phyloP scores from a whole-genome alignment of 1,140 invertebrate species.

The Neoseiulus cucumeris region DNA sequence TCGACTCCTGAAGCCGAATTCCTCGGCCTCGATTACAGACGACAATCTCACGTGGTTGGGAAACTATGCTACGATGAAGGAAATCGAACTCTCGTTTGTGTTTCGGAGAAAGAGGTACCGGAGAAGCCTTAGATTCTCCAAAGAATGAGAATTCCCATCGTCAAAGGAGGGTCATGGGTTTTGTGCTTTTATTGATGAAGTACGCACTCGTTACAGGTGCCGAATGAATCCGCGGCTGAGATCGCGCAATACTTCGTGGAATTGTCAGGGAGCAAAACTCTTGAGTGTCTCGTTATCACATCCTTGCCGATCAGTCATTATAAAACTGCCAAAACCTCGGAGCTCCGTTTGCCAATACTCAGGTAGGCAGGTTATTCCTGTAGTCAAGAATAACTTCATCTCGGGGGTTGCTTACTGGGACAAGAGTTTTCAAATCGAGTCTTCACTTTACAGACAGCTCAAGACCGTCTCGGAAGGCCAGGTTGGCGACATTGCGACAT shows the following conservation, averaged over 20 bases:
- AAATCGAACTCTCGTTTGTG: neutral
- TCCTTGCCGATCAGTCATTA: neutral
- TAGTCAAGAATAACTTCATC: no score
- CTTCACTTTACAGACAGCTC: neutral
- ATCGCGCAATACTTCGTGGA: neutral
- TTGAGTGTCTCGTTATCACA: neutral
- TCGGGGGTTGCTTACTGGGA: no score
- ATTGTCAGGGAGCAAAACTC: neutral
- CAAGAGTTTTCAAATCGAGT: no score
- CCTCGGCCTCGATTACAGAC: neutral
- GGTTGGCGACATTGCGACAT: neutral
- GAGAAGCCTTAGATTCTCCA: no score
- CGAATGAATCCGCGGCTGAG: neutral
- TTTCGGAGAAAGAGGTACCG: neutral
- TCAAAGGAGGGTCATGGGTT: no score
- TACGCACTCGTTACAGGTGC: no score
- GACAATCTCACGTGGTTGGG: neutral
- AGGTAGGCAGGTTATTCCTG: neutral
- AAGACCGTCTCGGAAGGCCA: conserved; percentile 4
- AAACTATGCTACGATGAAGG: conserved; percentile 4
- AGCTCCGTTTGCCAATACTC: neutral
- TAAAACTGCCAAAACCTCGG: neutral
- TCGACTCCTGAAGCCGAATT: conserved; percentile 3
- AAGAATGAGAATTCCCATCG: no score
- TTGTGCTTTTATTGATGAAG: no score